Conservation (phyloP, 35 echinoderm and acorn worm species). For the Apostichopus parvimensis region DNA sequence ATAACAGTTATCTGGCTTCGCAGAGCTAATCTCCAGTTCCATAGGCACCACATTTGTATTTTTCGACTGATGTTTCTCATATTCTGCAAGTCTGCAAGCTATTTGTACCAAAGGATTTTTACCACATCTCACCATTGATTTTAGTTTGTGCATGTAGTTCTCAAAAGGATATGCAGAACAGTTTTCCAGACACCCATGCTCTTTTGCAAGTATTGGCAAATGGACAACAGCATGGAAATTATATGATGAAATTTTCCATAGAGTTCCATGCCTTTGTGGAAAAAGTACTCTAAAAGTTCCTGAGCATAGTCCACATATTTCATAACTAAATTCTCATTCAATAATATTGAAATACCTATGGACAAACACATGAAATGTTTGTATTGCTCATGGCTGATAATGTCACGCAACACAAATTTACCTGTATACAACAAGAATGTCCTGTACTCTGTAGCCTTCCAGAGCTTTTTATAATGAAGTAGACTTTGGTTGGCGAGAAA, state of each 20-base stretch:
- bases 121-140: slow-evolving; percentile 62
- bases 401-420: slow-evolving; percentile 33
- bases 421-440: slow-evolving; percentile 65
- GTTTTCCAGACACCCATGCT: slow-evolving; percentile 48
- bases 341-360: slow-evolving; percentile 62
- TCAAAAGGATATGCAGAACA: slow-evolving; percentile 71
- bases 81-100: no score
- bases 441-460: slow-evolving; percentile 72
- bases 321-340: neutral
- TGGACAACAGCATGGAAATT: slow-evolving; percentile 79
- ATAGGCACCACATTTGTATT: no score
- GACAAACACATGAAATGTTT: slow-evolving; percentile 62
- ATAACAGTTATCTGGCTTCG: no score
- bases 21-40: no score
- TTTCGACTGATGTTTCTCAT: no score
- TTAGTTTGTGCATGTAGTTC: slow-evolving; percentile 66
- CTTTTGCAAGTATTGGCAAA: slow-evolving; percentile 60
- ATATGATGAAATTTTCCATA: slow-evolving; percentile 77
- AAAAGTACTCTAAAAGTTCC: slow-evolving; percentile 50
- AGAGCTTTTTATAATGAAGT: neutral
- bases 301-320: slow-evolving; percentile 51
- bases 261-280: slow-evolving; percentile 41
- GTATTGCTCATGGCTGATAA: slow-evolving; percentile 29
- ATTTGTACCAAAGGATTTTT: slow-evolving; percentile 54
- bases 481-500: no score